Conservation (phyloP, 2,113 vertebrate species). For the Pituophis catenifer region DNA sequence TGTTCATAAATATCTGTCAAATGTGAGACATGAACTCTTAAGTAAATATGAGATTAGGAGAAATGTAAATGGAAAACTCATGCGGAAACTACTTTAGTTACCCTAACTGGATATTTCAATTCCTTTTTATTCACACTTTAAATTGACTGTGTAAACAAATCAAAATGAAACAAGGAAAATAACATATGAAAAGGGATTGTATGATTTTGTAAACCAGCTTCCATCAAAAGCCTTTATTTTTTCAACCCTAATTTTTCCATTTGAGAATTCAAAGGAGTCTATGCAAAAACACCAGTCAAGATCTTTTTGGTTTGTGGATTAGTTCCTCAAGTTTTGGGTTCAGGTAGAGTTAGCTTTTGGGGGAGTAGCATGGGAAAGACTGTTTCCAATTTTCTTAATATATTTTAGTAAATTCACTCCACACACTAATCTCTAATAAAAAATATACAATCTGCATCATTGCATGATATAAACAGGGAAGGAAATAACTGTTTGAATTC, state of each 20-base stretch:
- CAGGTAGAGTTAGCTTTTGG: not conserved
- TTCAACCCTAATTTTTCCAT: not conserved
- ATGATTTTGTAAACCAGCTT: not conserved
- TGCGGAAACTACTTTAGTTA: not conserved
- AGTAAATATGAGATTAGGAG: not conserved
- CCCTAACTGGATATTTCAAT: not conserved
- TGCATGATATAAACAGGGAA: constrained; percentile 7
- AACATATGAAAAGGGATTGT: not conserved
- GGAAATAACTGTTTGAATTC: constrained; percentile 21
- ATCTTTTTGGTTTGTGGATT: not conserved
- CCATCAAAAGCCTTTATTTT: not conserved
- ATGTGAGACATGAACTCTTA: not conserved
- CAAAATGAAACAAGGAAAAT: not conserved
- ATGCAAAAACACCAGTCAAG: not conserved
- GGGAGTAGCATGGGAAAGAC: not conserved
- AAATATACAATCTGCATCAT: not conserved
- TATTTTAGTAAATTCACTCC: not conserved
- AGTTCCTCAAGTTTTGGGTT: not conserved
- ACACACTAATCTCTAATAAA: not conserved
- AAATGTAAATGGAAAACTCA: not conserved
- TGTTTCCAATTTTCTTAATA: not conserved
- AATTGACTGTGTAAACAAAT: not conserved
- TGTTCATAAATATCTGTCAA: not conserved
- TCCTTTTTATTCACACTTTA: not conserved
- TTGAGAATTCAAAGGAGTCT: not conserved